These are phyloP conservation scores for Pogonus chalceus DNA, from an alignment of 1,140 invertebrate genomes.

Conservation along the genomic window DNA sequence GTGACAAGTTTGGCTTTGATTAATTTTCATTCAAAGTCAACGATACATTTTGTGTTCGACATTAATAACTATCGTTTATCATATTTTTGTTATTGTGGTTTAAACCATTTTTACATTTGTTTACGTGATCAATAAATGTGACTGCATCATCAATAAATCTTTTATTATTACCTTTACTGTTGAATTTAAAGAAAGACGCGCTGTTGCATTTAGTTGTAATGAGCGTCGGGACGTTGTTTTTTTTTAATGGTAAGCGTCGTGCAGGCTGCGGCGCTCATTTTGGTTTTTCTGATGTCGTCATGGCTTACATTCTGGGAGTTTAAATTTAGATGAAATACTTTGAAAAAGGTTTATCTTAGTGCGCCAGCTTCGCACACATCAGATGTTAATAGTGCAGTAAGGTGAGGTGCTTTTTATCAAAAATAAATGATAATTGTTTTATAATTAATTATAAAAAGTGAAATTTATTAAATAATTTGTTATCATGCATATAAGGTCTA, in stretches of 20 bases:
- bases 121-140: slow-evolving; percentile 2
- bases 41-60: background rate
- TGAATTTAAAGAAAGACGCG: background rate
- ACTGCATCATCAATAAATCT: background rate
- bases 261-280: background rate
- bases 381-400: background rate
- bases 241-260: too few species aligned
- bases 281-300: background rate
- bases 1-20: background rate
- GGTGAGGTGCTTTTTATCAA: background rate
- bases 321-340: slow-evolving; percentile 5
- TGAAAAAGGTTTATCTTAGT: background rate
- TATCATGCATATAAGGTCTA: background rate
- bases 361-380: background rate
- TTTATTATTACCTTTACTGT: background rate
- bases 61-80: background rate
- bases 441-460: background rate
- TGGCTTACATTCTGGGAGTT: background rate
- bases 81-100: background rate
- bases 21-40: background rate
- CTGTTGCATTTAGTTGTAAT: too few species aligned
- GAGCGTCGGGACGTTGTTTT: too few species aligned
- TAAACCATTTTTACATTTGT: background rate
- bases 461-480: background rate
- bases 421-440: background rate